These are phyloP conservation scores for Apistogramma diplotaenia DNA, from an alignment of 2,113 vertebrate species.

Conservation along the genomic window DNA sequence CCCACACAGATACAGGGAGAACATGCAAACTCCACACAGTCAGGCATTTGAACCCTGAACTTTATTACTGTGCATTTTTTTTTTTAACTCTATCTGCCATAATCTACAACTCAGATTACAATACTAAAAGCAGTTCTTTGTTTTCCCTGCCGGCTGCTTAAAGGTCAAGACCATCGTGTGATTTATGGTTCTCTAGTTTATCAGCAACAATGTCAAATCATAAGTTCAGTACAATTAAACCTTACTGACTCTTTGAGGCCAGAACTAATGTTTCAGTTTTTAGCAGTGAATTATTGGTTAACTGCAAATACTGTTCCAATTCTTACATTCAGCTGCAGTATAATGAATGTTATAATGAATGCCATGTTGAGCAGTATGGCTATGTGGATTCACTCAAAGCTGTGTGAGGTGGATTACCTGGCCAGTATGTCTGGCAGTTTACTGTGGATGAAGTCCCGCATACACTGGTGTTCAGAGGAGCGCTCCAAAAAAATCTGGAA, in stretches of 20 bases:
- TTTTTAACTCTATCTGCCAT: too few species aligned
- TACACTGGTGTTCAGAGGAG: constrained; percentile 86
- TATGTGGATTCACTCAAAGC: neutral
- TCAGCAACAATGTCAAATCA: neutral
- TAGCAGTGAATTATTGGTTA: neutral
- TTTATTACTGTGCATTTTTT: neutral
- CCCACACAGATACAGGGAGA: neutral
- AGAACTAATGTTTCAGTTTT: neutral
- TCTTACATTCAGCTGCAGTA: neutral
- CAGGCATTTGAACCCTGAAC: neutral
- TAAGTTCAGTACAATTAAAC: neutral
- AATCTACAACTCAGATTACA: neutral
- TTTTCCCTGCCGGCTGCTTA: neutral
- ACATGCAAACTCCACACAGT: neutral
- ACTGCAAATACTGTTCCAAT: neutral
- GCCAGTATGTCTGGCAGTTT: constrained; percentile 75
- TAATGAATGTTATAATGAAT: neutral
- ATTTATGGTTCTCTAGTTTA: neutral
- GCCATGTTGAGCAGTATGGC: rapidly evolving
- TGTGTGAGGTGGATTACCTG: constrained; percentile 66
- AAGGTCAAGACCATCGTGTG: neutral
- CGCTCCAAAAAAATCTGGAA: constrained; percentile 83
- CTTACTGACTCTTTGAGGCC: neutral
- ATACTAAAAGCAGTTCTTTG: neutral
- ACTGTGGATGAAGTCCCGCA: constrained; percentile 81